These are phyloP conservation scores for Astyanax mexicanus DNA, from an alignment of 2,797 vertebrate species.

Conservation along the genomic window DNA sequence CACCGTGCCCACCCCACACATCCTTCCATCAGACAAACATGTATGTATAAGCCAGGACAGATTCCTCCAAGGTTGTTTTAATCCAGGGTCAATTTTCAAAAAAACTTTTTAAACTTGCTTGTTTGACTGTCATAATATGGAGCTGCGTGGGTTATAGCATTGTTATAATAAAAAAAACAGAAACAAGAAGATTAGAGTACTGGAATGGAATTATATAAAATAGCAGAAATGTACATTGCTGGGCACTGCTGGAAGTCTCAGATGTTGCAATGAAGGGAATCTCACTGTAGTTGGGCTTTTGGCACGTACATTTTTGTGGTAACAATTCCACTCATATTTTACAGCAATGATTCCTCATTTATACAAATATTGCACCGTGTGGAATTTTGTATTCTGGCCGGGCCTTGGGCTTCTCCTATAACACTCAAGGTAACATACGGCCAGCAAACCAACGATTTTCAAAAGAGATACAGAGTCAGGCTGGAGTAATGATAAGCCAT, in stretches of 20 bases:
- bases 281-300: slow-evolving; percentile 18
- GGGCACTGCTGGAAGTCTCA: background rate
- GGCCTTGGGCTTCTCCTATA: background rate
- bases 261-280: background rate
- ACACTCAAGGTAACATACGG: slow-evolving; percentile 49
- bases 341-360: background rate
- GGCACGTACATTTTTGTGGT: slow-evolving; percentile 1
- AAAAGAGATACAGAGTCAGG: slow-evolving; percentile 69
- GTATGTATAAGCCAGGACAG: slow-evolving; percentile 75
- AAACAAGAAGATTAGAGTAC: background rate
- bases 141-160: slow-evolving; percentile 32
- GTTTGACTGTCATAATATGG: slow-evolving; percentile 19
- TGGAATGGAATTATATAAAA: background rate
- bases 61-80: slow-evolving; percentile 77
- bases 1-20: slow-evolving; percentile 64
- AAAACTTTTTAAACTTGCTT: slow-evolving; percentile 17
- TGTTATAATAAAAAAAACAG: slow-evolving; percentile 2
- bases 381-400: slow-evolving; percentile 14
- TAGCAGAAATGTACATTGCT: background rate
- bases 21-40: slow-evolving; percentile 76
- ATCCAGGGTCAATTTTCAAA: too few relatives aligned
- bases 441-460: slow-evolving; percentile 62
- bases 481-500: slow-evolving; percentile 81
- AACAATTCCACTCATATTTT: slow-evolving; percentile 8
- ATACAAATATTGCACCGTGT: background rate